Base-by-base conservation (phyloP, 2,113 vertebrate species). In the Hiodon alosoides region DNA sequence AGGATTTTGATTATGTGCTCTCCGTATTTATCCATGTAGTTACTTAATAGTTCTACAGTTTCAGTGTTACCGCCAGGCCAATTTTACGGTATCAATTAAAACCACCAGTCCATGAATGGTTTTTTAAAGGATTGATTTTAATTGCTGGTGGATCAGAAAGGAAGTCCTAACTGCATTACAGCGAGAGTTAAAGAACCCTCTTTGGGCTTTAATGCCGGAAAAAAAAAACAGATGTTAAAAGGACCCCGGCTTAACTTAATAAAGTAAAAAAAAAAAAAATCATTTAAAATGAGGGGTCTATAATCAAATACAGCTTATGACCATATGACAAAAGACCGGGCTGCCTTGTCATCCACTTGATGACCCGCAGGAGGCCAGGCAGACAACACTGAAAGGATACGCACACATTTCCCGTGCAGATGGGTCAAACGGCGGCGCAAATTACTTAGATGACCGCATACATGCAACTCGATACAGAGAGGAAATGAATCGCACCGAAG, bases 261-360 rank as follows among this genome's bases (percentile, higher is more conserved):
- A 71, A 48, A 55, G 71, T 64, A 69, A 76, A 70, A 58, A 64
- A 76, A 64, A 31, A 31, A 31, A 31, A 31, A 31, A 31, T 31
- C 31, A 31, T 31, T 31, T 31, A 31, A 31, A 31, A 31, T 31
- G 31, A 31, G 57, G 58, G 75, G 64, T 65, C 17, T 50, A 62
- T 76, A 76, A 76, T 76, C 67, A 71, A 76, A 70, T 64, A 64
- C 67, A 69, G 67, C 74, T 75, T 75, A 67, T 68, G 65, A 75
- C 64, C 64, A 54, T 52, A 70, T 76, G 68, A 64, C 68, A 64
- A 47, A 71, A 53, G 74, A 62, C 55, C 17, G 50, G 3, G 66
- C 74, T 57, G 67, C 52, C 59, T 47, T 76, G 71, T 72, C 55
- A 76, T 53, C 75, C 17, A 55, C 75, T 70, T 76, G 64, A 71